Evolutionary conservation across 2,797 vertebrate species (phyloP).

Genomic region (Tinamus major): DNA sequence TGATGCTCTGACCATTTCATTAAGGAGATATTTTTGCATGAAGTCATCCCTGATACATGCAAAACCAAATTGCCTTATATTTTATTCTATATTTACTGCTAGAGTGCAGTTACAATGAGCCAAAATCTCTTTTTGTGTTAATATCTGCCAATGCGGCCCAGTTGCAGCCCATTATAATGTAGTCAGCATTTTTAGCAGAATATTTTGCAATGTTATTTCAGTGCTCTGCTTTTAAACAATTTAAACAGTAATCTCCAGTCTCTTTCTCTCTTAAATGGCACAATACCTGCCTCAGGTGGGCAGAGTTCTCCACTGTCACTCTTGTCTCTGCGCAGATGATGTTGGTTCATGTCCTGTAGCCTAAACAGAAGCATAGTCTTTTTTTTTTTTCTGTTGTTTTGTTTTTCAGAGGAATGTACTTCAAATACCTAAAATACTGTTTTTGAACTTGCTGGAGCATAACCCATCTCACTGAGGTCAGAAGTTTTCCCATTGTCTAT

Average conservation of each 20-base stretch:
- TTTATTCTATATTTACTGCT: neutral
- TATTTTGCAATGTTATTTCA: neutral
- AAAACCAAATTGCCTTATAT: slow-evolving; percentile 25
- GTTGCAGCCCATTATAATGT: neutral
- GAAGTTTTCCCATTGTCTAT: neutral
- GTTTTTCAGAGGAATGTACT: neutral
- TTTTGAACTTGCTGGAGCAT: neutral
- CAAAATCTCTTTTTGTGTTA: neutral
- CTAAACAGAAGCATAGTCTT: neutral
- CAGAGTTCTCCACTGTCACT: neutral
- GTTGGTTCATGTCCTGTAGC: neutral
- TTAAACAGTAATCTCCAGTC: neutral
- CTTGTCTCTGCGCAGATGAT: neutral
- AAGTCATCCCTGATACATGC: neutral
- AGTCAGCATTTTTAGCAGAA: neutral
- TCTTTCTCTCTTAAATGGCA: neutral
- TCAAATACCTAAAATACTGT: neutral
- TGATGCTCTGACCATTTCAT: neutral
- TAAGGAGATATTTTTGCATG: neutral
- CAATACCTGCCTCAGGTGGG: neutral
- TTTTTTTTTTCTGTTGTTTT: too few species aligned
- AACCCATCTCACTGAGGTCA: neutral
- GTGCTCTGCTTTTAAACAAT: neutral
- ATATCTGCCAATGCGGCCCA: neutral
- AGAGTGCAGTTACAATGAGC: neutral